These are phyloP conservation scores for Drosophila sturtevanti DNA, from an alignment of 1,140 invertebrate species.

Conservation along the genomic window DNA sequence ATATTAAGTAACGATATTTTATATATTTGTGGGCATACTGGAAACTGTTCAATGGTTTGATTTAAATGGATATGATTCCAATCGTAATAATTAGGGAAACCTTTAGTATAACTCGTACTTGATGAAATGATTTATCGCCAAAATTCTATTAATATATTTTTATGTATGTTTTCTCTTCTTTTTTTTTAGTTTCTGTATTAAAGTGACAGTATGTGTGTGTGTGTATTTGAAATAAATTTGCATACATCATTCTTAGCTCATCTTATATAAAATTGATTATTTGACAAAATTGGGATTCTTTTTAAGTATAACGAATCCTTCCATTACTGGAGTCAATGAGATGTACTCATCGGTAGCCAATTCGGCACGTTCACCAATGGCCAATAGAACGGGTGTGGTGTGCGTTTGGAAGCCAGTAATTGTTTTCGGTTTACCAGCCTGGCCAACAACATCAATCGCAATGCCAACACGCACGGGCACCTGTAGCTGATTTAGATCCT, in stretches of 20 bases:
- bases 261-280: slow-evolving; percentile 45
- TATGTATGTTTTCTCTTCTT: neutral
- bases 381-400: slow-evolving; percentile 98
- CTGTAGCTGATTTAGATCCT: slow-evolving; percentile 95
- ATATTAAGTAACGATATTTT: too few relatives aligned
- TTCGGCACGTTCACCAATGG: slow-evolving; percentile 98
- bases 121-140: slow-evolving; percentile 2
- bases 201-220: slow-evolving; percentile 2
- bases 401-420: slow-evolving; percentile 99
- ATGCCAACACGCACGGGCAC: slow-evolving; percentile 98
- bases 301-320: slow-evolving; percentile 99
- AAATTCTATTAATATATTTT: slow-evolving; percentile 5
- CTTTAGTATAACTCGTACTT: neutral
- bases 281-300: slow-evolving; percentile 89
- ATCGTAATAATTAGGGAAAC: too few relatives aligned
- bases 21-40: too few relatives aligned
- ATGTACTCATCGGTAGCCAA: slow-evolving; percentile 99
- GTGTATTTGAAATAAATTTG: neutral
- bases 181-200: slow-evolving; percentile 1
- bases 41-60: too few relatives aligned
- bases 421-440: slow-evolving; percentile 99
- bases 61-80: too few relatives aligned
- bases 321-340: slow-evolving; percentile 97
- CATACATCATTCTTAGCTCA: slow-evolving; percentile 3
- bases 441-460: slow-evolving; percentile 99